phyloP scores from a whole-genome alignment of 2,888 invertebrate genomes.

The Platynereis dumerilii region DNA sequence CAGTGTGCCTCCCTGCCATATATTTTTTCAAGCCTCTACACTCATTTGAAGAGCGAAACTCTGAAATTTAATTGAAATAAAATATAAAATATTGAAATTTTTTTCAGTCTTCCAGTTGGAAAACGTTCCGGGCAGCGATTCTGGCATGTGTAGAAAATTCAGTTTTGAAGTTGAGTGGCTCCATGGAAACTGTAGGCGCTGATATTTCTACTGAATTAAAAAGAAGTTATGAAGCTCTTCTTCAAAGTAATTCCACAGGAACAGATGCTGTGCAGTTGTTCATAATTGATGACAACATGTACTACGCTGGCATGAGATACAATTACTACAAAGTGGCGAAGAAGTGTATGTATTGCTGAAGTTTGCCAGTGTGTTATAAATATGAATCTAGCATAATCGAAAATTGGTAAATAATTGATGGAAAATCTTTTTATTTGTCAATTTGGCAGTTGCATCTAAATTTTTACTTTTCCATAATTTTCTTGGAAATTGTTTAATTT shows the following conservation, averaged over 20 bases:
- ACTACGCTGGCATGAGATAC: constrained; percentile 34
- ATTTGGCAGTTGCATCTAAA: too few species aligned
- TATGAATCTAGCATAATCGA: not conserved
- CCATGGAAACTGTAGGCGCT: not conserved
- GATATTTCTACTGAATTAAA: not conserved
- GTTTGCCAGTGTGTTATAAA: not conserved
- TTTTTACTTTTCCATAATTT: not conserved
- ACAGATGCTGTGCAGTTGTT: constrained; percentile 2
- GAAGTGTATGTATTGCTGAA: constrained; percentile 23
- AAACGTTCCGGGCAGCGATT: constrained; percentile 12
- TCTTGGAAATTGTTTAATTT: too few species aligned
- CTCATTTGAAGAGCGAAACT: too few species aligned
- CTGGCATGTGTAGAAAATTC: constrained; percentile 8
- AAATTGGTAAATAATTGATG: not conserved
- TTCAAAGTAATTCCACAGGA: not conserved
- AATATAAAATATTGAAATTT: too few species aligned
- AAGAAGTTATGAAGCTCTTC: not conserved
- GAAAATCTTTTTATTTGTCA: too few species aligned
- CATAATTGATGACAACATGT: constrained; percentile 37
- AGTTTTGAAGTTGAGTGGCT: not conserved
- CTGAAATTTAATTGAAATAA: too few species aligned
- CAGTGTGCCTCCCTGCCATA: too few species aligned
- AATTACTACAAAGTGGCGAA: constrained; percentile 32
- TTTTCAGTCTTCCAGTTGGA: constrained; percentile 20
- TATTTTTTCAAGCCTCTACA: too few species aligned